These are phyloP conservation scores for Nannoperca australis DNA, from an alignment of 2,797 vertebrate genomes.

Conservation along the genomic window DNA sequence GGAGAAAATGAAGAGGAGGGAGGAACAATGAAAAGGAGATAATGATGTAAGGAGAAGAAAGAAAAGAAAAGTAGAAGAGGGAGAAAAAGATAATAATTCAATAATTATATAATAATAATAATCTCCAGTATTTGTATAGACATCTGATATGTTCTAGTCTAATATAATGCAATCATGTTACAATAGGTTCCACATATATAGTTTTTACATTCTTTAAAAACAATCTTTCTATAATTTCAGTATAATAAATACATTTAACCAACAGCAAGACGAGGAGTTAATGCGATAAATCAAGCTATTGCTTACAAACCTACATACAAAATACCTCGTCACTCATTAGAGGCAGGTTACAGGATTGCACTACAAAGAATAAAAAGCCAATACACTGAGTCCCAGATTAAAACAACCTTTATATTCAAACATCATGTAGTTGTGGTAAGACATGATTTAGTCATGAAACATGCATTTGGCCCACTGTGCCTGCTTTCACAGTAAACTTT, in stretches of 20 bases:
- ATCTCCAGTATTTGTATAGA: background rate
- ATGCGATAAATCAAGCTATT: background rate
- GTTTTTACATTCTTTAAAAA: background rate
- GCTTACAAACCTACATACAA: background rate
- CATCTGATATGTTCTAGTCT: background rate
- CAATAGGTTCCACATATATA: background rate
- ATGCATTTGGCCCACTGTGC: background rate
- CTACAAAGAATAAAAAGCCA: background rate
- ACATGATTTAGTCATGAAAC: background rate
- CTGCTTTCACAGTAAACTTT: too few species aligned
- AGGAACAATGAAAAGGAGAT: background rate
- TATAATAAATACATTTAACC: background rate
- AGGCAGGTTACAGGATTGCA: background rate
- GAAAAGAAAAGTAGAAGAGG: background rate
- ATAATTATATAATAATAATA: too few species aligned
- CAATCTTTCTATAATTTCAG: background rate
- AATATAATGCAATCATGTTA: background rate
- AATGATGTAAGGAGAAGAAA: background rate
- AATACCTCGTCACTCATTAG: background rate
- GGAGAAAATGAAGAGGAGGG: constrained; percentile 7
- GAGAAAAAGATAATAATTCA: too few species aligned
- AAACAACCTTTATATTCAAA: background rate
- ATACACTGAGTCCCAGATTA: background rate
- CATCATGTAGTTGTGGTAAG: background rate
- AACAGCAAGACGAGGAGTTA: background rate